Base-by-base conservation (phyloP, 2,113 vertebrate genomes). In the Chaenocephalus aceratus region DNA sequence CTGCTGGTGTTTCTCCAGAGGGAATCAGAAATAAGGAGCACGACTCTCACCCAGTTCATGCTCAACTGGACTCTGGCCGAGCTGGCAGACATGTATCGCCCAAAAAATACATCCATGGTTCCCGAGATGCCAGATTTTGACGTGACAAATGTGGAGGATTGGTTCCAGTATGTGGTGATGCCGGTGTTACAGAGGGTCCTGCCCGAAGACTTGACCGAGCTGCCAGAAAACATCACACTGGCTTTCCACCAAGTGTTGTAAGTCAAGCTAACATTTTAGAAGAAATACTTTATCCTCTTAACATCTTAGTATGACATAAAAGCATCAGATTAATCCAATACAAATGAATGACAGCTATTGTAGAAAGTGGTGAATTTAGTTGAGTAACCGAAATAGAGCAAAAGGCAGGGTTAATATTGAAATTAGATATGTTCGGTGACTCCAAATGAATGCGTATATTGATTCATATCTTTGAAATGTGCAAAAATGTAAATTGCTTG, bases 61-160 rank as follows among this genome's bases (percentile, higher is more conserved):
- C 68, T 96, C 23, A 95, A 94, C 90, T 94, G 89, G 88, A 94
- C 93, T 3, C 87, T 96, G 45, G 83, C 93, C 0, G 93, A 95
- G 72, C 70, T 96, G 60, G 94, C 94, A 0, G 79, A 80, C 23
- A 48, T 79, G 1, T 96, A 90, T 84, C 83, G 58, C 9, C 75
- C 84, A 4, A 73, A 69, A 1, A 14, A 5, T 3, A 6, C 18
- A 0, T 41, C 51, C 1, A 15, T 2, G 0, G 51, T 10, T 9
- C 80, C 80, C 4, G 46, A 79, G 16, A 18, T 0, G 2, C 83
- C 51, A 0, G 0, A 14, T 18, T 94, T 94, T 21, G 85, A 95
- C 7, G 65, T 89, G 62, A 86, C 79, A 0, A 54, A 90, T 1
- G 86, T 94, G 36, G 87, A 91, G 53, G 87, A 86, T 79, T 96